Evolutionary conservation across 2,888 invertebrate species (phyloP).

Genomic region (Gibbula magus): DNA sequence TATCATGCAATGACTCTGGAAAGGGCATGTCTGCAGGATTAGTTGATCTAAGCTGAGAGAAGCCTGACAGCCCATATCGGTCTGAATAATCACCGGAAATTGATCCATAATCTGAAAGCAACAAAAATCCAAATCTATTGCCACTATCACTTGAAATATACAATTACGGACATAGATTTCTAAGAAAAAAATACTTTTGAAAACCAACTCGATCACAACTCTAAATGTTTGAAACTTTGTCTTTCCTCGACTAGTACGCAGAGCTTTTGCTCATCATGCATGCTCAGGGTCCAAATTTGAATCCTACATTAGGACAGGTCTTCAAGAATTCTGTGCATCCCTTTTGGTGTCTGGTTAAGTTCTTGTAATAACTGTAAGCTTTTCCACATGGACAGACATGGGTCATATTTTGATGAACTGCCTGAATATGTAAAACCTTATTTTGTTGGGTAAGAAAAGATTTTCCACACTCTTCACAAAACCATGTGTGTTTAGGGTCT

Average conservation of each 20-base stretch:
- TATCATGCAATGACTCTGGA: background rate
- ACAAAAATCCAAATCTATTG: slow-evolving; percentile 2
- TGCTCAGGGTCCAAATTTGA: no score
- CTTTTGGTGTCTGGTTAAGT: background rate
- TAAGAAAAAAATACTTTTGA: no score
- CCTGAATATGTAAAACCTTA: background rate
- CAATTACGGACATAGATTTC: no score
- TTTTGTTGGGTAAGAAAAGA: background rate
- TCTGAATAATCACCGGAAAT: no score
- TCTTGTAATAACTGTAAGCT: background rate
- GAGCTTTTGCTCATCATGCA: no score
- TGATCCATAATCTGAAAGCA: slow-evolving; percentile 7
- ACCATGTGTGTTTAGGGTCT: background rate
- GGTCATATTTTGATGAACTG: background rate
- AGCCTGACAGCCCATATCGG: no score
- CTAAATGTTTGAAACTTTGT: no score
- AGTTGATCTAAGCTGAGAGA: no score
- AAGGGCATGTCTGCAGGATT: no score
- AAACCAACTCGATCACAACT: no score
- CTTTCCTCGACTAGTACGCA: no score
- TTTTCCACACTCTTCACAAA: background rate
- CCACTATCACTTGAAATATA: background rate
- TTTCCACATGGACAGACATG: background rate
- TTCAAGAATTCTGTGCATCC: background rate
- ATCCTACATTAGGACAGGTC: no score